Base-by-base conservation (phyloP, 2,888 invertebrate species). In the Tenthredo scrophulariae region DNA sequence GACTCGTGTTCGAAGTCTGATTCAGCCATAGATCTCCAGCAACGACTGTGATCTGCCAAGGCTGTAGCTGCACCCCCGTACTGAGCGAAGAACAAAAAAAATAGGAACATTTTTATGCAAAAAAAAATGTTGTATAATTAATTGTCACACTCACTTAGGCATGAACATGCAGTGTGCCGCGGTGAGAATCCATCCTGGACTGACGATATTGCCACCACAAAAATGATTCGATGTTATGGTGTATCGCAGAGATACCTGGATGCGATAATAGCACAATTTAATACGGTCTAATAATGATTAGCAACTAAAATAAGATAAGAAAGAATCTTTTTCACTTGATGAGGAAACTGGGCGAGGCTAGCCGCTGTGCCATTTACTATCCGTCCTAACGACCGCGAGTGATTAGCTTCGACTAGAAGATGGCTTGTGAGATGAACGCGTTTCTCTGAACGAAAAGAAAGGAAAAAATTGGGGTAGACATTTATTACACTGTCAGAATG, bases 161-260 rank as follows among this genome's bases (percentile, higher is more conserved):
- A 10, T 15, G 7, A 85, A 87, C 89, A 92, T 89, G 85, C 92
- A 92, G 29, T 92, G 92, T 0, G 86, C 91, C 0, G 92, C 92
- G 0, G 91, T 91, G 5, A 92, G 79, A 3, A 92, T 85, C 87
- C 90, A 86, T 7, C 84, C 18, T 3, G 85, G 29, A 15, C 86
- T 72, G 43, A 92, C 86, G 0, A 92, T 72, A 10, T 84, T 89
- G 0, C 91, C 92, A 0, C 92, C 92, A 65, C 92, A 92, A 79
- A 92, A 92, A 84, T 92, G 92, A 10, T 0, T 22, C 4, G 80
- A 22, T 0, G 85, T 86, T 46, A 84, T 88, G 70, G 87, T 89
- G 40, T 90, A 88, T 50, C 88, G 87, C 70, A 92, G 70, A 4
- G 91, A 92, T 1, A 92, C 91, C 92, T 92, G 15, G 15, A 9